Base-by-base conservation (phyloP, 2,113 vertebrate species). In the Oriolus oriolus region DNA sequence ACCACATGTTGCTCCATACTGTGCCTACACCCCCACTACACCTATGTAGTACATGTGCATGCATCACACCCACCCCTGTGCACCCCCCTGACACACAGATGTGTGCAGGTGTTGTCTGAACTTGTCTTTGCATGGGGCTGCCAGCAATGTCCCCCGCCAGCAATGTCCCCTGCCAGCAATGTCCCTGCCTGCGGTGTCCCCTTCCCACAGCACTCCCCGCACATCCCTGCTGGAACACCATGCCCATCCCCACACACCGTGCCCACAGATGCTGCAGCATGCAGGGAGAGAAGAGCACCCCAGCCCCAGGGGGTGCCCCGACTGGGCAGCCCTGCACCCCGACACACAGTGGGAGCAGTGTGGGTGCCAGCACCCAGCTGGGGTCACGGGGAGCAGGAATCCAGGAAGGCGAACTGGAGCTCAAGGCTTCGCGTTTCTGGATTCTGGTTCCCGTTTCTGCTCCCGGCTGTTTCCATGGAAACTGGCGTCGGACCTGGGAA, bases 391-490 rank as follows among this genome's bases (percentile, higher is more conserved):
- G 74, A 96, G 70, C 93, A 11, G 84, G 91, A 97, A 97, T 95
- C 97, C 95, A 97, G 94, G 35, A 92, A 97, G 84, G 96, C 96
- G 5, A 97, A 96, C 4, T 30, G 95, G 91, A 95, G 96, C 97
- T 93, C 54, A 44, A 96, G 95, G 96, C 95, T 97, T 92, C 65
- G 90, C 93, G 12, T 95, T 97, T 95, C 97, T 96, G 96, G 97
- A 97, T 97, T 97, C 96, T 95, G 92, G 96, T 97, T 97, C 97
- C 97, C 95, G 26, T 96, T 97, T 96, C 96, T 97, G 96, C 96
- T 97, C 96, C 96, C 60, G 96, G 97, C 96, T 96, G 96, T 97
- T 97, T 97, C 97, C 97, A 97, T 97, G 96, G 97, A 97, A 97
- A 97, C 97, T 96, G 96, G 97, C 96, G 96, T 96, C 93, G 96